These are phyloP conservation scores for Drosophila repleta DNA, from an alignment of 1,140 invertebrate genomes.

Conservation along the genomic window DNA sequence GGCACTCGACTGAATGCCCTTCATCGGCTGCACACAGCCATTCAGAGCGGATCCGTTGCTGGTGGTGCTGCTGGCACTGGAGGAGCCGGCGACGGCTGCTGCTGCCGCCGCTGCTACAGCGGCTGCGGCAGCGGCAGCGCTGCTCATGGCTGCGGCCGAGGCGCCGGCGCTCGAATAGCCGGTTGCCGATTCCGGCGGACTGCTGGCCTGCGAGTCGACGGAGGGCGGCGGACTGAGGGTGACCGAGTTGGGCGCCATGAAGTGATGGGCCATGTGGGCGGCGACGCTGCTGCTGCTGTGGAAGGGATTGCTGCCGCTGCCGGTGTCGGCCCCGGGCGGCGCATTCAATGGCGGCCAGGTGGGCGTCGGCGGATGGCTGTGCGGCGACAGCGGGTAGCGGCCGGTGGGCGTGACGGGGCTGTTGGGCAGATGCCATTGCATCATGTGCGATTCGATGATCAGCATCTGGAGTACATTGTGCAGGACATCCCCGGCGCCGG, in stretches of 20 bases:
- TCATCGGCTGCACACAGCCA: constrained; percentile 63
- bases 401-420: constrained; percentile 93
- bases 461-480: constrained; percentile 96
- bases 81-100: constrained; percentile 10
- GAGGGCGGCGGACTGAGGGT: constrained; percentile 95
- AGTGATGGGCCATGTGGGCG: constrained; percentile 87
- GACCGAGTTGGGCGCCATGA: constrained; percentile 91
- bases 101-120: constrained; percentile 18
- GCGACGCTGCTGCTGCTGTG: constrained; percentile 84
- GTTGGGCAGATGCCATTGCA: constrained; percentile 90
- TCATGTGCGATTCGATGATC: constrained; percentile 90
- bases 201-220: constrained; percentile 93
- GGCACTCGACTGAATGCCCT: constrained; percentile 84
- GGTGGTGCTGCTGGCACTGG: constrained; percentile 82
- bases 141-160: constrained; percentile 24
- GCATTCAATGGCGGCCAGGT: constrained; percentile 88
- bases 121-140: constrained; percentile 7
- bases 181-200: constrained; percentile 88
- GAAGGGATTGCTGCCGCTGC: constrained; percentile 85
- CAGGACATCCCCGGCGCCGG: constrained; percentile 95
- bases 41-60: constrained; percentile 68
- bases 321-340: constrained; percentile 84
- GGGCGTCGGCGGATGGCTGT: constrained; percentile 91
- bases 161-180: constrained; percentile 56
- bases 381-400: constrained; percentile 91